phyloP scores from a whole-genome alignment of 2,113 vertebrate species.

The Acrocephalus arundinaceus region DNA sequence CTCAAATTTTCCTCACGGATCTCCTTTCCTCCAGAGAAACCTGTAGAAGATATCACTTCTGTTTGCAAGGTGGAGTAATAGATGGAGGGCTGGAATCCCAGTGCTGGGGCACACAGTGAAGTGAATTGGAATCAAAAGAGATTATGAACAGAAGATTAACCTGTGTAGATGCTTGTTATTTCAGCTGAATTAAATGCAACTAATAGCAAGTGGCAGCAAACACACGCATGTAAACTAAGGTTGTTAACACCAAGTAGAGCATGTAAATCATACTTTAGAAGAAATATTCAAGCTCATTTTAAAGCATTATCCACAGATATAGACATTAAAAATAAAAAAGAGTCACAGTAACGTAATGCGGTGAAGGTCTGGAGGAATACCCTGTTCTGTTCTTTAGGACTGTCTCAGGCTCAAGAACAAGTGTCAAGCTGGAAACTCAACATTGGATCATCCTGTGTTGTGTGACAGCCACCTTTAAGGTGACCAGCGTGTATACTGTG shows the following conservation, averaged over 20 bases:
- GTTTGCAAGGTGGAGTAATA: neutral
- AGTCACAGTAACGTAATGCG: neutral
- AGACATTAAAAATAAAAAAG: rapidly evolving
- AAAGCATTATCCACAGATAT: neutral
- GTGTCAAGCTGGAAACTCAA: neutral
- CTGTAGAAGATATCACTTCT: neutral
- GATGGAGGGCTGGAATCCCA: neutral
- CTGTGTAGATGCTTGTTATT: neutral
- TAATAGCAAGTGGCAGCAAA: neutral
- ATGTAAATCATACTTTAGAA: neutral
- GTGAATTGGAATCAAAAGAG: neutral
- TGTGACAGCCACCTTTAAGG: neutral
- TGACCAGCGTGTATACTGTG: neutral
- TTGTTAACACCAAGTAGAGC: neutral
- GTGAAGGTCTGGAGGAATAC: neutral
- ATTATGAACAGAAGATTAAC: neutral
- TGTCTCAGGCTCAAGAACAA: neutral
- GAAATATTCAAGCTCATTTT: neutral
- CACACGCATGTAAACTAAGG: neutral
- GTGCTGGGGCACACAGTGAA: neutral
- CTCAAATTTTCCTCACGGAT: neutral
- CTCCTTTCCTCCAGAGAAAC: neutral
- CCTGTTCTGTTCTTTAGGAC: neutral
- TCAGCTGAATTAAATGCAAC: neutral
- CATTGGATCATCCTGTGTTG: neutral